Evolutionary conservation across 2,113 vertebrate species (phyloP), one percentile per base, ranked within the genome.

Genomic region (Pterophyllum scalare): DNA sequence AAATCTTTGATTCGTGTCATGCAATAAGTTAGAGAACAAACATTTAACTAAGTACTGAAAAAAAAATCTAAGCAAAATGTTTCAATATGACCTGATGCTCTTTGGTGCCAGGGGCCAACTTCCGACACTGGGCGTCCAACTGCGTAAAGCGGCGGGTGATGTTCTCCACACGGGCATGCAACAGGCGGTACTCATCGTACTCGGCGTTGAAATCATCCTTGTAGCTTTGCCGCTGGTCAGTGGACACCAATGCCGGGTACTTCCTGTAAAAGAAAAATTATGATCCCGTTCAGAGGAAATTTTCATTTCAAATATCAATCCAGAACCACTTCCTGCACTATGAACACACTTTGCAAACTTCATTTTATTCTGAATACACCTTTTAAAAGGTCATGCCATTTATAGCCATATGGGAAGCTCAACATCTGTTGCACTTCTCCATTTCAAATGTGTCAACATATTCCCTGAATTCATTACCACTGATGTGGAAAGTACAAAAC

Each of bases 131-230:
- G 1, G 93, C 62, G 24, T 97, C 97, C 58, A 99, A 93, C 80
- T 96, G 92, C 72, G 93, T 94, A 85, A 99, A 99, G 72, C 89
- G 96, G 31, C 93, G 94, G 35, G 94, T 96, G 77, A 97, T 91
- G 8, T 61, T 94, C 86, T 98, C 97, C 87, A 98, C 95, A 1
- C 91, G 95, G 72, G 96, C 96, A 14, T 98, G 96, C 84, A 99
- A 81, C 28, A 64, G 83, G 40, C 96, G 95, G 80, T 99, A 99
- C 77, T 99, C 98, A 1, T 96, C 97, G 26, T 97, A 99, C 88
- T 98, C 97, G 0, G 96, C 97, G 19, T 96, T 97, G 91, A 99
- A 99, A 92, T 98, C 97, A 24, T 97, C 86, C 88, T 97, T 97
- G 94, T 98, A 99, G 78, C 90, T 93, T 90, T 98, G 96, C 26